Evolutionary conservation across 2,888 invertebrate species (phyloP).

Genomic region (Hemistola chrysoprasaria): DNA sequence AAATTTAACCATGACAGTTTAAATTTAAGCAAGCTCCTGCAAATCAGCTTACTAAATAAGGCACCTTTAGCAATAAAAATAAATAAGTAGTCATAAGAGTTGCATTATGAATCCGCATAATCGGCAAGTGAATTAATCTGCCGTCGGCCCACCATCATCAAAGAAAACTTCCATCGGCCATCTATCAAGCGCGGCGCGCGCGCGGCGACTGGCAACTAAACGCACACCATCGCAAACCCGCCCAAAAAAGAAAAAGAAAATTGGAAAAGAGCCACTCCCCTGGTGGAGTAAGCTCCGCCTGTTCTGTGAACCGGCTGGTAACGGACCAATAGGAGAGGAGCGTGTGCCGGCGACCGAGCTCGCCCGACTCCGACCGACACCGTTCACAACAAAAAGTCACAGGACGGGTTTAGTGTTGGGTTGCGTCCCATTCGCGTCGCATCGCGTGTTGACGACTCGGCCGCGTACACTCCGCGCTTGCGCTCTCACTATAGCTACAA

Average conservation of each 20-base stretch:
- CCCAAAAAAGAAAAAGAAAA: slow-evolving; percentile 81
- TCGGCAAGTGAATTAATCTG: slow-evolving; percentile 20
- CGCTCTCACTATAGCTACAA: no score
- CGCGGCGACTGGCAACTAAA: slow-evolving; percentile 72
- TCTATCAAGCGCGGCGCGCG: slow-evolving; percentile 72
- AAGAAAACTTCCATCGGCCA: slow-evolving; percentile 50
- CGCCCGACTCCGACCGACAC: slow-evolving; percentile 66
- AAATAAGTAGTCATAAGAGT: neutral
- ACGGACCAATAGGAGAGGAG: slow-evolving; percentile 30
- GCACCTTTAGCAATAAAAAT: neutral
- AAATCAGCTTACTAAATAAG: neutral
- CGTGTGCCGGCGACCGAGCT: slow-evolving; percentile 59
- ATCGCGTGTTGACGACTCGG: slow-evolving; percentile 63
- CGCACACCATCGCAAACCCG: slow-evolving; percentile 74
- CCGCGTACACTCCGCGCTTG: slow-evolving; percentile 64
- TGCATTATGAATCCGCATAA: slow-evolving; percentile 13
- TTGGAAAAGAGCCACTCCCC: slow-evolving; percentile 78
- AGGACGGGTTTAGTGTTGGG: slow-evolving; percentile 81
- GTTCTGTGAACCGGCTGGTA: slow-evolving; percentile 51
- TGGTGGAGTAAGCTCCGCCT: slow-evolving; percentile 55
- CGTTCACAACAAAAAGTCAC: slow-evolving; percentile 79
- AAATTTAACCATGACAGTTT: no score
- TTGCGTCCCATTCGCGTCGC: slow-evolving; percentile 80
- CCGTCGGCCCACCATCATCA: slow-evolving; percentile 29
- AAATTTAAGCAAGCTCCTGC: neutral